Percentiles rank a stretch among this genome's conserved stretches.
phyloP scores from a whole-genome alignment of 2,797 vertebrate genomes.

The Darevskia nairensis region DNA sequence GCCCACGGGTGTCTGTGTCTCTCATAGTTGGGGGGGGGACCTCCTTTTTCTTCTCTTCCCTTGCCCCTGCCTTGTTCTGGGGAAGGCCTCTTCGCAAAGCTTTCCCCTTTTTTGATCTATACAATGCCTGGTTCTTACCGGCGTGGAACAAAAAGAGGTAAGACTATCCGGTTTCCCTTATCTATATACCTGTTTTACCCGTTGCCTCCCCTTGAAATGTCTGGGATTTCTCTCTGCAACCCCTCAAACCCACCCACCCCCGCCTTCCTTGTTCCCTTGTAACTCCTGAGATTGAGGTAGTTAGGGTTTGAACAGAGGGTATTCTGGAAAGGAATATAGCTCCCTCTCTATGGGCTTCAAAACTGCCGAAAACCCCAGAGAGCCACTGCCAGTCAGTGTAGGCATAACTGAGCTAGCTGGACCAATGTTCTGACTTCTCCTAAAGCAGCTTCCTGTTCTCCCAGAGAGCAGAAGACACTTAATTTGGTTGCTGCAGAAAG shows the following conservation, averaged over 20 bases:
- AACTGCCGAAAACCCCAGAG: too few species aligned
- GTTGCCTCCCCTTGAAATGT: background rate
- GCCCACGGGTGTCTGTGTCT: background rate
- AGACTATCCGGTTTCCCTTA: background rate
- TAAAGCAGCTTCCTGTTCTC: too few species aligned
- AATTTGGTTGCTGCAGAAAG: background rate
- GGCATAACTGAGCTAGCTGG: too few species aligned
- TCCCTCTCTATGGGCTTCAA: background rate
- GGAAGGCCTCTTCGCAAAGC: background rate
- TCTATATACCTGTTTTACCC: background rate
- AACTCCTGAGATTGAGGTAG: too few species aligned
- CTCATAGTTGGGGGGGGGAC: too few species aligned
- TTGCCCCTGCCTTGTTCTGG: background rate
- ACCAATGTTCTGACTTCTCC: too few species aligned
- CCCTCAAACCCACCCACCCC: accelerated
- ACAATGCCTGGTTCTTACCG: background rate
- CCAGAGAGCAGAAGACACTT: background rate
- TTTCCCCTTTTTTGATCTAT: background rate
- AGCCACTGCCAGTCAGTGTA: too few species aligned
- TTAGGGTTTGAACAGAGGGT: too few species aligned
- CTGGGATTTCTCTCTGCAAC: background rate
- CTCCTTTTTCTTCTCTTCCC: background rate
- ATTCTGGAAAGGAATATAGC: too few species aligned
- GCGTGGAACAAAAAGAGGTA: conserved; percentile 21
- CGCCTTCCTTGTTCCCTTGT: background rate